Conservation (phyloP, 2,888 invertebrate species). For the Trachelus troglodyta region DNA sequence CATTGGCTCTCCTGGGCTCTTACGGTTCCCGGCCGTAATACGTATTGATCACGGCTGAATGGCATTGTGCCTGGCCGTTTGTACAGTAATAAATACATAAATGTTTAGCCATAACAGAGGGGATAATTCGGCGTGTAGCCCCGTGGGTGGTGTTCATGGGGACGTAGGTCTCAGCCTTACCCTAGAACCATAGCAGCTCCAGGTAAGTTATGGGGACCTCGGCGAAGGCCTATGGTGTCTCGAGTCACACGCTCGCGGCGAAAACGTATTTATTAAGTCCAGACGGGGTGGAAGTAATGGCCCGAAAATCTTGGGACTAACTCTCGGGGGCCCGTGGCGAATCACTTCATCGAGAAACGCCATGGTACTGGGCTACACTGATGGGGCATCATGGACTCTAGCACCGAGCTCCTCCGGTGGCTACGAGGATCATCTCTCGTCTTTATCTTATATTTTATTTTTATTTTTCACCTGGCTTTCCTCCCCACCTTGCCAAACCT, state of each 20-base stretch:
- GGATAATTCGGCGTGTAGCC: conserved; percentile 48
- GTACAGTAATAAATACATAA: conserved; percentile 55
- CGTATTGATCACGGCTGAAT: conserved; percentile 44
- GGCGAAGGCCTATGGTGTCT: conserved; percentile 8
- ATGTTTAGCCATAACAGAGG: conserved; percentile 51
- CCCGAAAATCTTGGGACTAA: conserved; percentile 8
- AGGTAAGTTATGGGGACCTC: conserved; percentile 29
- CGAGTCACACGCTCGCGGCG: conserved; percentile 27
- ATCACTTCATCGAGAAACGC: conserved; percentile 39
- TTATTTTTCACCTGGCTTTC: not conserved
- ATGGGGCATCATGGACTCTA: no score
- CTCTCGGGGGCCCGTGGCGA: conserved; percentile 34
- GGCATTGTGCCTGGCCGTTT: conserved; percentile 46
- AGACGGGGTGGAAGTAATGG: conserved; percentile 12
- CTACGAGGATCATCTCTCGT: not conserved
- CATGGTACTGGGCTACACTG: conserved; percentile 3
- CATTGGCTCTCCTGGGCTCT: conserved; percentile 7
- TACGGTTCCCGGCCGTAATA: conserved; percentile 32
- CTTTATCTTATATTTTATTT: not conserved
- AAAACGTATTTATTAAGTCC: conserved; percentile 33
- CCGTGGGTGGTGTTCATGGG: conserved; percentile 31
- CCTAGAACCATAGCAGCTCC: conserved; percentile 5
- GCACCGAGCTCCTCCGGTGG: no score
- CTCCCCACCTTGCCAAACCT: no score
- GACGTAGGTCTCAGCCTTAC: not conserved